A percentile compares a stretch with the other conserved stretches of the same genome.
Evolutionary conservation across 2,797 vertebrate species (phyloP).

Genomic region (Acrocephalus scirpaceus): DNA sequence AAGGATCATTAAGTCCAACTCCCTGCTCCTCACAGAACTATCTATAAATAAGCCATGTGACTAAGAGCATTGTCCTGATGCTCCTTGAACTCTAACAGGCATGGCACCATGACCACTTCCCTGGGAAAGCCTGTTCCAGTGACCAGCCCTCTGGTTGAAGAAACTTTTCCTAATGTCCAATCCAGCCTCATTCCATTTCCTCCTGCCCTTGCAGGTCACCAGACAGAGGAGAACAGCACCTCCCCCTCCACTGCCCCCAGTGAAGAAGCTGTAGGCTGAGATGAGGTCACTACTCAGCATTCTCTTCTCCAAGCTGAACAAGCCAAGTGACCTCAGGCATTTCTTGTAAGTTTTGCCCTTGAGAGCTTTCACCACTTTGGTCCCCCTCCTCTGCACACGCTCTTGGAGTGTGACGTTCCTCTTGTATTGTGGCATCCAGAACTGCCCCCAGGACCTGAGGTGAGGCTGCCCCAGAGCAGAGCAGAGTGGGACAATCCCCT

Average conservation of each 20-base stretch:
- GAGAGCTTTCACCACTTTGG: background rate
- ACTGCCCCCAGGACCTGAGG: fast-evolving
- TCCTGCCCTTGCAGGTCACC: background rate
- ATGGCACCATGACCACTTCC: background rate
- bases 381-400: background rate
- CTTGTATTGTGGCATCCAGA: fast-evolving
- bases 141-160: background rate
- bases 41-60: background rate
- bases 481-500: background rate
- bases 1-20: background rate
- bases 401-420: background rate
- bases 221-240: background rate
- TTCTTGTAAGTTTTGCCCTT: background rate
- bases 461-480: fast-evolving
- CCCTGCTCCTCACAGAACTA: background rate
- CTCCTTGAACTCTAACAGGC: background rate
- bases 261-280: background rate
- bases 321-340: background rate
- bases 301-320: background rate
- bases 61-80: background rate
- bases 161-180: background rate
- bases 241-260: fast-evolving
- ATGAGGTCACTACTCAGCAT: background rate
- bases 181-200: background rate
- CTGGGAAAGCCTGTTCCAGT: background rate